phyloP scores from a whole-genome alignment of 2,113 vertebrate species.

The Micronycteris hirsuta region DNA sequence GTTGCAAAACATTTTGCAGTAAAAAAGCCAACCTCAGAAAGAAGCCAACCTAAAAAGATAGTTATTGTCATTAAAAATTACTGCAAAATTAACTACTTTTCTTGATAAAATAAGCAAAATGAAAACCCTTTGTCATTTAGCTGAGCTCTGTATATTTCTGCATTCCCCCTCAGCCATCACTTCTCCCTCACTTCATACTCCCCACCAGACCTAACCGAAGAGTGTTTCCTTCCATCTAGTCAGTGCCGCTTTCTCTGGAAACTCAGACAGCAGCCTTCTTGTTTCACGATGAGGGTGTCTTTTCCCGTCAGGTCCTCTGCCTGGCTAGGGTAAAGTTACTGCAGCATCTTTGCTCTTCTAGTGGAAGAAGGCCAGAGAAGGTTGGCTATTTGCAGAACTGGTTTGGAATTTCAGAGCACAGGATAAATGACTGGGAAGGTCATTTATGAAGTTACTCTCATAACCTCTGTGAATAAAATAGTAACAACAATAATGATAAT shows the following conservation, averaged over 20 bases:
- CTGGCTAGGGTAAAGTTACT: not conserved
- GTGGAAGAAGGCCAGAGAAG: conserved; percentile 1
- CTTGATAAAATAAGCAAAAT: not conserved
- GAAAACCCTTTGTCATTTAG: not conserved
- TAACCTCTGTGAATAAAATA: not conserved
- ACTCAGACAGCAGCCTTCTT: not conserved
- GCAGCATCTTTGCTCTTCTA: not conserved
- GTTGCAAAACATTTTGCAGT: not conserved
- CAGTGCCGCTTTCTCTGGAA: not conserved
- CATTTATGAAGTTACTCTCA: not conserved
- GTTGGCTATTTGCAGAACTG: not conserved
- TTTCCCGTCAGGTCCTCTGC: not conserved
- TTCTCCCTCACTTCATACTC: not conserved
- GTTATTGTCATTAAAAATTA: not conserved
- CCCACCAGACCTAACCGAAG: not conserved
- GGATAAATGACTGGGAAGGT: not conserved
- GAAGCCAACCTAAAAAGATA: not conserved
- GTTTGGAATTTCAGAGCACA: conserved; percentile 43
- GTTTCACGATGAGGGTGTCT: not conserved
- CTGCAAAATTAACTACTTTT: not conserved
- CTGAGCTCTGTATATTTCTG: not conserved
- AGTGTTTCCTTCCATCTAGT: not conserved
- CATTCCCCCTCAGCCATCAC: not conserved
- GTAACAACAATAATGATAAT: not conserved
- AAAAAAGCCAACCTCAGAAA: not conserved